These are phyloP conservation scores for Euwallacea fornicatus DNA, from an alignment of 1,140 invertebrate genomes.

Conservation along the genomic window DNA sequence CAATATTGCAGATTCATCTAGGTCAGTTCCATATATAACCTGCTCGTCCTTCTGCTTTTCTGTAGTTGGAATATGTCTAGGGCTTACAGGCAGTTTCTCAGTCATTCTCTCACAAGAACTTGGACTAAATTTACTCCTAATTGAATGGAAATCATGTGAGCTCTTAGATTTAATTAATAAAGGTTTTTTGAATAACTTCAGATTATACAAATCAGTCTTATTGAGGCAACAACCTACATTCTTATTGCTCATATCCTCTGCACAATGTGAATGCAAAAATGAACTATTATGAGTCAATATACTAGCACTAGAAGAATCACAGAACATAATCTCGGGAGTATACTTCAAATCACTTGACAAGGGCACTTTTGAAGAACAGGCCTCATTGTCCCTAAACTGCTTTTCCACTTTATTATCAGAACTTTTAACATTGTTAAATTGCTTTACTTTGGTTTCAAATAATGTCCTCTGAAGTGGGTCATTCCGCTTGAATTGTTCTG, in stretches of 20 bases:
- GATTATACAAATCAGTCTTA: conserved; percentile 5
- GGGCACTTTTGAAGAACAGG: neutral
- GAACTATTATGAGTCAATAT: neutral
- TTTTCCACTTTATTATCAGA: conserved; percentile 8
- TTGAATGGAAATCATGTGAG: conserved; percentile 42
- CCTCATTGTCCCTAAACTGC: neutral
- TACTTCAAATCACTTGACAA: neutral
- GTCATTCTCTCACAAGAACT: neutral
- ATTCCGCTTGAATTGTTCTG: neutral
- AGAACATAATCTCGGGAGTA: too few species aligned
- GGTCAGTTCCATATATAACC: neutral
- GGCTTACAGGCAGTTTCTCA: neutral
- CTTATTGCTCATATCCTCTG: neutral
- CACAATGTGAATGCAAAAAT: conserved; percentile 8
- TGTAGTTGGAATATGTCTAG: too few species aligned
- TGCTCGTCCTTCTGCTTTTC: neutral
- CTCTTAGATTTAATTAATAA: conserved; percentile 44
- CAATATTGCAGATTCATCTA: neutral
- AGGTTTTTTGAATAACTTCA: conserved; percentile 19
- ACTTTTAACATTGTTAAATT: conserved; percentile 46
- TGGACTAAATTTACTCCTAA: conserved; percentile 40
- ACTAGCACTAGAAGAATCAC: too few species aligned
- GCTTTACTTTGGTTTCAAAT: conserved; percentile 46
- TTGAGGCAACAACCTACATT: neutral
- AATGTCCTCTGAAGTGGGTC: conserved; percentile 34